A percentile compares a stretch with the other conserved stretches of the same genome.
Evolutionary conservation across 2,797 vertebrate genomes (phyloP).

Genomic region (Sebastolobus altivelis): DNA sequence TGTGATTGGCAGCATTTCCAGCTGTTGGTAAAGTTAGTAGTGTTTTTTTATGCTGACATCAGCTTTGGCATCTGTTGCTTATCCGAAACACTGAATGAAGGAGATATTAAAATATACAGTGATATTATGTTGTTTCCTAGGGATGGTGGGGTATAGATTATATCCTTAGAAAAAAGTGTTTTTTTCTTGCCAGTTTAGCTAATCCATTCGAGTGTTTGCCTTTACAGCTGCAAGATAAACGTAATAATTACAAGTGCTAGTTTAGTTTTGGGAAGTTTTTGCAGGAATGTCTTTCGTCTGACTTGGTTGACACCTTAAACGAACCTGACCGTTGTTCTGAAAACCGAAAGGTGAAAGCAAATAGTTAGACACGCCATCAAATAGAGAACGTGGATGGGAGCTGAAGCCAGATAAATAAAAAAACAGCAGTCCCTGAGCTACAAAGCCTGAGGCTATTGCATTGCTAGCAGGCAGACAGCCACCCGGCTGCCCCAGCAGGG

Average conservation of each 20-base stretch:
- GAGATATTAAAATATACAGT: constrained; percentile 32
- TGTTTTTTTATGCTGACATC: constrained; percentile 48
- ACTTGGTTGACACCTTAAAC: constrained; percentile 1
- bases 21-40: constrained; percentile 51
- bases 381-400: constrained; percentile 49
- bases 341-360: constrained; percentile 43
- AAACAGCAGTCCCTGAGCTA: constrained; percentile 66
- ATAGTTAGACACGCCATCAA: constrained; percentile 41
- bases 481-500: constrained; percentile 68
- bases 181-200: constrained; percentile 20
- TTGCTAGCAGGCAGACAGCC: constrained; percentile 77
- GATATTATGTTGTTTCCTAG: constrained; percentile 23
- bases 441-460: constrained; percentile 72
- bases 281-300: not conserved
- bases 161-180: not conserved
- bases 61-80: constrained; percentile 64
- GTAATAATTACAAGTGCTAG: not conserved
- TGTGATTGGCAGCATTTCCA: constrained; percentile 68
- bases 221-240: not conserved
- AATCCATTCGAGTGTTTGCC: not conserved
- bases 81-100: constrained; percentile 34
- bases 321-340: constrained; percentile 33
- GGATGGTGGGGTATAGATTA: constrained; percentile 20
- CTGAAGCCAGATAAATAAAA: constrained; percentile 69
- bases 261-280: not conserved